Conservation (phyloP, 1,140 invertebrate genomes). For the Sinonovacula constricta region DNA sequence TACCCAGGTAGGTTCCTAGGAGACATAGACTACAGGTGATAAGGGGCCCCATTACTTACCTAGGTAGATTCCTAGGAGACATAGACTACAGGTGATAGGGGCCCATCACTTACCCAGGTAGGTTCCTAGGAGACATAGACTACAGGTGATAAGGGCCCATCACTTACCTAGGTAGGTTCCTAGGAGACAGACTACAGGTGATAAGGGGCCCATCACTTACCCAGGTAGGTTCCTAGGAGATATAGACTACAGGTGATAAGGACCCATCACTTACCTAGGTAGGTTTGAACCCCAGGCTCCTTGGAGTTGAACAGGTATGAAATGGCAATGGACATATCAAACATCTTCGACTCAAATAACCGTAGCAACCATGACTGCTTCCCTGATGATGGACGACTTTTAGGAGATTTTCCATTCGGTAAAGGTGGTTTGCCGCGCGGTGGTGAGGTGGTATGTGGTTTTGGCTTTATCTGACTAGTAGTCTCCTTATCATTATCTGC, state of each 20-base stretch:
- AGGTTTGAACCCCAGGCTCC: conserved; percentile 96
- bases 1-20: no score
- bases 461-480: conserved; percentile 39
- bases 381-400: conserved; percentile 31
- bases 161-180: no score
- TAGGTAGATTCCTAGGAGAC: no score
- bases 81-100: no score
- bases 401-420: conserved; percentile 47
- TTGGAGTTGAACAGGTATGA: conserved; percentile 99
- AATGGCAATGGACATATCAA: conserved; percentile 98
- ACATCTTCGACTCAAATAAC: conserved; percentile 97
- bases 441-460: not conserved
- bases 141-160: no score
- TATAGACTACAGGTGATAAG: no score
- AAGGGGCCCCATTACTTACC: no score
- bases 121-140: no score
- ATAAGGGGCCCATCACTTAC: no score
- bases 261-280: conserved; percentile 89
- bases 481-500: not conserved
- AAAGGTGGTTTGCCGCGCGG: conserved; percentile 31
- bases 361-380: conserved; percentile 86
- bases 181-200: not conserved
- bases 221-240: no score
- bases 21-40: no score
- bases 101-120: no score